phyloP scores from a whole-genome alignment of 2,113 vertebrate genomes.

The Echinops telfairi region DNA sequence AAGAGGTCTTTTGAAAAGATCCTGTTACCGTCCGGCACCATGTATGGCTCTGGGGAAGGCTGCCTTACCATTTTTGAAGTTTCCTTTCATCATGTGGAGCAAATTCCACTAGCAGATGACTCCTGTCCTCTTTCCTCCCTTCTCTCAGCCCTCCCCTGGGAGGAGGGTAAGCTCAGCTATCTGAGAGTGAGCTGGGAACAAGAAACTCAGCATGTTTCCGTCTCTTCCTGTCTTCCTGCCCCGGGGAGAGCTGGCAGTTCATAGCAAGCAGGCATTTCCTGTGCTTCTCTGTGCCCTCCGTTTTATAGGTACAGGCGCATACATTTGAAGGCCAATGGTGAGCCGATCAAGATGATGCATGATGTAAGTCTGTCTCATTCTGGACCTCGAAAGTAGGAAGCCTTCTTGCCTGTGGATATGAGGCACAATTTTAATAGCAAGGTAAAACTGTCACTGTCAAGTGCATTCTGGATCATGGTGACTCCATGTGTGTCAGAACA shows the following conservation, averaged over 20 bases:
- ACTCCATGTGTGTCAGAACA: not conserved
- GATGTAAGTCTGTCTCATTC: not conserved
- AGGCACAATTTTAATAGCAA: not conserved
- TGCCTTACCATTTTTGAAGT: not conserved
- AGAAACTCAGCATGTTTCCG: not conserved
- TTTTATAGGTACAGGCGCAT: not conserved
- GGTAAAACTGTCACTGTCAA: not conserved
- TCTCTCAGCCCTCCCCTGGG: not conserved
- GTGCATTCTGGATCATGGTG: not conserved
- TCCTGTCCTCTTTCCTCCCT: not conserved
- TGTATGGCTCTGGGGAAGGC: not conserved
- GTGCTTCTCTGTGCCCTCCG: not conserved
- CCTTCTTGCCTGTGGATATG: not conserved
- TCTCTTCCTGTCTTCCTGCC: not conserved
- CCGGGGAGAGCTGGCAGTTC: too few relatives aligned
- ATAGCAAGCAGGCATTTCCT: not conserved
- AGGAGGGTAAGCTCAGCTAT: not conserved
- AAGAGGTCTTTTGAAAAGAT: not conserved
- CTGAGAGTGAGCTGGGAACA: not conserved
- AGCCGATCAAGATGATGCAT: not conserved
- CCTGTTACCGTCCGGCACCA: not conserved
- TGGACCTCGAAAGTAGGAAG: not conserved
- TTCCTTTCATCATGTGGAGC: slow-evolving; percentile 5
- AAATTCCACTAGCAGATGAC: not conserved
- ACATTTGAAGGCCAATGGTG: fast-evolving